Conservation (phyloP, 2,797 vertebrate genomes). For the Erpetoichthys calabaricus region DNA sequence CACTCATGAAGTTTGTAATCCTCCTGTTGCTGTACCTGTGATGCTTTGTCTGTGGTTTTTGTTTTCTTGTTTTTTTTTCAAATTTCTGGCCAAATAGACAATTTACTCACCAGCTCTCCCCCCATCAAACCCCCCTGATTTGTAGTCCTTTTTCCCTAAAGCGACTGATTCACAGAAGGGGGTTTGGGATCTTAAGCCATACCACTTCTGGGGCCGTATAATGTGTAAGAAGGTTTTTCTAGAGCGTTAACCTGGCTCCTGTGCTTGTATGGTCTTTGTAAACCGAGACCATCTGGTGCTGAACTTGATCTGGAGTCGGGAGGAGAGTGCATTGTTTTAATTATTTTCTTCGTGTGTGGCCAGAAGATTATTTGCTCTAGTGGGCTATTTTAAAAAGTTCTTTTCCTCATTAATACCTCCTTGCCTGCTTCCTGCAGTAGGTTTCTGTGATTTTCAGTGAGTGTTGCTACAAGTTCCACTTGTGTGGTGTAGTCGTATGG, state of each 20-base stretch:
- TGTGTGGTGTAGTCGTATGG: constrained; percentile 36
- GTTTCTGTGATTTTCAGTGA: background rate
- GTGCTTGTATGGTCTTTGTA: background rate
- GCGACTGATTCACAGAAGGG: no score
- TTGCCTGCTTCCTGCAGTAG: constrained; percentile 27
- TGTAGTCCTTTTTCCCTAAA: no score
- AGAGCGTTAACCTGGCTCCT: background rate
- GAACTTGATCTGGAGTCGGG: constrained; percentile 21
- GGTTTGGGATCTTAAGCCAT: no score
- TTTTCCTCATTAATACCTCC: constrained; percentile 37
- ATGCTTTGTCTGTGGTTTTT: no score
- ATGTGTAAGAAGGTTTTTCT: no score
- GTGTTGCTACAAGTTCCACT: constrained; percentile 38
- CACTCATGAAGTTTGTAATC: no score
- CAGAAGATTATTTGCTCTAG: constrained; percentile 48
- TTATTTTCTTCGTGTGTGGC: constrained; percentile 59
- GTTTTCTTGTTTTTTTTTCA: no score
- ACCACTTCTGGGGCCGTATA: no score
- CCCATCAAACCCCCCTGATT: no score
- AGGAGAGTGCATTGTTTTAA: constrained; percentile 35
- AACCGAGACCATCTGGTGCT: constrained; percentile 41
- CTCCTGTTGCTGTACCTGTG: no score
- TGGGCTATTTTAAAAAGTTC: constrained; percentile 21
- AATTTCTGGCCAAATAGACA: no score
- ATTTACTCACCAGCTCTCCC: no score